Evolutionary conservation across 2,113 vertebrate genomes (phyloP).

Genomic region (Romanogobio albipinnatus): DNA sequence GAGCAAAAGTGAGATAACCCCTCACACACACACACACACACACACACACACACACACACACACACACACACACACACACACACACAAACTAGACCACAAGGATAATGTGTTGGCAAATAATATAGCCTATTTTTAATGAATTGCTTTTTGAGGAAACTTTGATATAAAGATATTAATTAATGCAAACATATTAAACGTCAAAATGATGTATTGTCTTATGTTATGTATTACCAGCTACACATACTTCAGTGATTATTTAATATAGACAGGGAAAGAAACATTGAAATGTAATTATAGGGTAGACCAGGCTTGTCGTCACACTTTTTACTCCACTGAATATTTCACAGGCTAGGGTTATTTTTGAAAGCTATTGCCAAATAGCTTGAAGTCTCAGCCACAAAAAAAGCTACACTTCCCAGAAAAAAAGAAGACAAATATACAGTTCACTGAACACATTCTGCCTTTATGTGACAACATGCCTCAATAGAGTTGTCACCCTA

Average conservation of each 20-base stretch:
- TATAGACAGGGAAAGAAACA: not conserved
- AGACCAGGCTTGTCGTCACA: not conserved
- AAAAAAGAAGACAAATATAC: not conserved
- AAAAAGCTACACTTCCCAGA: not conserved
- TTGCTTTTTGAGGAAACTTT: not conserved
- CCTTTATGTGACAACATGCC: not conserved
- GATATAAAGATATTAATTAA: not conserved
- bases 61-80: too few species aligned
- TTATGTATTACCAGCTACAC: not conserved
- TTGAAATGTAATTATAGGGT: not conserved
- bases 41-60: too few species aligned
- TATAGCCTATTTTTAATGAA: not conserved
- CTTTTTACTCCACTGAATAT: not conserved
- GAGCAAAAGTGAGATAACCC: not conserved
- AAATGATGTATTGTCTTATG: too few species aligned
- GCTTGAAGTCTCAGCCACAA: not conserved
- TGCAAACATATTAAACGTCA: not conserved
- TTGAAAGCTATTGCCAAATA: not conserved
- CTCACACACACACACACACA: not conserved
- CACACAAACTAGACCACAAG: not conserved
- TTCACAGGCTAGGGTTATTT: not conserved
- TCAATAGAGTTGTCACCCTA: not conserved
- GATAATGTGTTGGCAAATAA: not conserved
- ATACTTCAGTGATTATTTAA: not conserved
- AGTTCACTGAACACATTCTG: not conserved